Conservation (phyloP, 2,113 vertebrate species). For the Camelus dromedarius region DNA sequence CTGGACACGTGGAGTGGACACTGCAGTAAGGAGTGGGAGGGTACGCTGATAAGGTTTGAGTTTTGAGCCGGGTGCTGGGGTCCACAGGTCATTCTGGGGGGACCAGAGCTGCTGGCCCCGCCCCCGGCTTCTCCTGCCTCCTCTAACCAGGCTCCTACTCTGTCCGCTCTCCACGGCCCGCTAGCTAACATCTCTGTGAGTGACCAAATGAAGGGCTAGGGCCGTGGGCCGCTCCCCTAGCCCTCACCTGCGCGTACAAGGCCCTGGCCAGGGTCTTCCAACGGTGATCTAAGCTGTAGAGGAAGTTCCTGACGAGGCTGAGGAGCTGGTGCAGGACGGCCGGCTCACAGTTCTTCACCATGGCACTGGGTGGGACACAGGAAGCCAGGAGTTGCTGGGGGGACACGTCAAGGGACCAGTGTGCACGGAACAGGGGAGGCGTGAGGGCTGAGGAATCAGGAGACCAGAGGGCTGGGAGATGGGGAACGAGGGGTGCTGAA, state of each 20-base stretch:
- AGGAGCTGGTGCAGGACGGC: constrained; percentile 28
- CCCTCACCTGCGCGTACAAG: constrained; percentile 54
- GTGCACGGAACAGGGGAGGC: not conserved
- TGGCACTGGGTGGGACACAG: constrained; percentile 39
- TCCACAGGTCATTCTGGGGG: not conserved
- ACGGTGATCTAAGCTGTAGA: not conserved
- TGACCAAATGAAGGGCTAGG: not conserved
- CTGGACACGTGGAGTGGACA: not conserved
- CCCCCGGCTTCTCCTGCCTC: not conserved
- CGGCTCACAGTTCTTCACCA: constrained; percentile 46
- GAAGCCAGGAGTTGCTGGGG: not conserved
- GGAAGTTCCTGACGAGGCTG: not conserved
- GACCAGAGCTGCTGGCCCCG: not conserved
- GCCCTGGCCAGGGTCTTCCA: constrained; percentile 5
- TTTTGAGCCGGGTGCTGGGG: not conserved
- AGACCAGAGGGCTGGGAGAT: not conserved
- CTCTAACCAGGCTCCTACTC: not conserved
- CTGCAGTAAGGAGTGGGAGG: not conserved
- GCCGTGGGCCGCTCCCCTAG: not conserved
- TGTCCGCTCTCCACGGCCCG: not conserved
- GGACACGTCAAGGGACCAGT: not conserved
- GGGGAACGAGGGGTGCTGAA: not conserved
- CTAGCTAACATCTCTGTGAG: not conserved
- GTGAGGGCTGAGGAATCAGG: not conserved
- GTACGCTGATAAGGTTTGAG: not conserved